phyloP scores from a whole-genome alignment of 2,797 vertebrate genomes.

The Spondyliosoma cantharus region DNA sequence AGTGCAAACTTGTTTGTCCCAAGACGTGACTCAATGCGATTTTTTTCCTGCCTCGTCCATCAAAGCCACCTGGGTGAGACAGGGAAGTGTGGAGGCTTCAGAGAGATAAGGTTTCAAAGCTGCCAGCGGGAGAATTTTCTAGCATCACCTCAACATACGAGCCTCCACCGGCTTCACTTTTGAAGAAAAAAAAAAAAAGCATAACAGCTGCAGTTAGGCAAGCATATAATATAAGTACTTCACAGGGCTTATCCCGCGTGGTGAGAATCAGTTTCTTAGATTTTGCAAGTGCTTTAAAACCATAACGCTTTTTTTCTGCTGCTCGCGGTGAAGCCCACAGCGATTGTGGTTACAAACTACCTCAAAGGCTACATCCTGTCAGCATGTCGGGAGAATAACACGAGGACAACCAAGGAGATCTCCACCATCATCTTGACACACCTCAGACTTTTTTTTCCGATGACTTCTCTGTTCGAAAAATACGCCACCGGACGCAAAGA shows the following conservation, averaged over 20 bases:
- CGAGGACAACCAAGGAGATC: slow-evolving; percentile 24
- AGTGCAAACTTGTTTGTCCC: slow-evolving; percentile 8
- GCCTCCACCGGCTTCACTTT: slow-evolving; percentile 27
- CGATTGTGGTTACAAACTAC: slow-evolving; percentile 4
- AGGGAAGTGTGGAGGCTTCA: slow-evolving; percentile 38
- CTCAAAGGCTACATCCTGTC: slow-evolving; percentile 19
- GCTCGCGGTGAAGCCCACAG: slow-evolving; percentile 20
- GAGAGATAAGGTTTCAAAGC: slow-evolving; percentile 59
- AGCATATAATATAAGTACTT: slow-evolving; percentile 49
- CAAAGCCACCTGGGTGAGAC: slow-evolving; percentile 41
- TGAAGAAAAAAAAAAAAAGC: slow-evolving; percentile 23
- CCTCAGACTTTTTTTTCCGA: slow-evolving; percentile 24
- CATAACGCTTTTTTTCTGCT: slow-evolving; percentile 34
- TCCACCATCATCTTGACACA: slow-evolving; percentile 11
- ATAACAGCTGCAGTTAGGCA: slow-evolving; percentile 52
- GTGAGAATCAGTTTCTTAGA: slow-evolving; percentile 50
- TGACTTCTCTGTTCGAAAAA: neutral
- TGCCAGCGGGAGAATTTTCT: slow-evolving; percentile 30
- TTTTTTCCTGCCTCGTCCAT: slow-evolving; percentile 32
- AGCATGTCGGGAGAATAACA: neutral
- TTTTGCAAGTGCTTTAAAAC: slow-evolving; percentile 53
- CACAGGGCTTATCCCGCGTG: slow-evolving; percentile 49
- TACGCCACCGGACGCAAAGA: slow-evolving; percentile 4
- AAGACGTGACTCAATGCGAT: slow-evolving; percentile 15
- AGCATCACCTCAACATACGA: slow-evolving; percentile 42